Conservation (phyloP, 2,113 vertebrate species). For the Hymenochirus boettgeri region DNA sequence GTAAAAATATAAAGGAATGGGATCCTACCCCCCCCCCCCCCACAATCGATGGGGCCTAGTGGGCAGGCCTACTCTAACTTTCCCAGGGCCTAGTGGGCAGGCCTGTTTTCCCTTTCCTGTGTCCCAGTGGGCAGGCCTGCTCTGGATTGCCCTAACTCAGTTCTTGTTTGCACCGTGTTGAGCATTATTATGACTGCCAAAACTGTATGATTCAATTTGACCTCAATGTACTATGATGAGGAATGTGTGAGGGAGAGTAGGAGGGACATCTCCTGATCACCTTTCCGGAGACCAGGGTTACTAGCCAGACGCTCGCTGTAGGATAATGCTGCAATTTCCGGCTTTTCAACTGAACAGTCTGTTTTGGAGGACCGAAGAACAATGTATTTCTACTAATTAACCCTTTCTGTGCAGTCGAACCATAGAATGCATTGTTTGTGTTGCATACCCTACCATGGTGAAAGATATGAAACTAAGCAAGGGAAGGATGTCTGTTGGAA, state of each 20-base stretch:
- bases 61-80: too few relatives aligned
- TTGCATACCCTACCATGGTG: background rate
- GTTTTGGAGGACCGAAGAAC: conserved; percentile 25
- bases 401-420: background rate
- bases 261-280: conserved; percentile 19
- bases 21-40: too few relatives aligned
- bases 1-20: too few relatives aligned
- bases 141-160: too few relatives aligned
- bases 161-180: too few relatives aligned
- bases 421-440: background rate
- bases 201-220: background rate
- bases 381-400: conserved; percentile 29
- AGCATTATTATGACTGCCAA: too few relatives aligned
- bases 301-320: conserved; percentile 21
- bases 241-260: background rate
- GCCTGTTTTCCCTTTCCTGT: too few relatives aligned
- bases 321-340: conserved; percentile 39
- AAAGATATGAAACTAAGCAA: background rate
- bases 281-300: conserved; percentile 35
- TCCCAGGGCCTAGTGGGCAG: too few relatives aligned
- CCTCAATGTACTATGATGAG: background rate
- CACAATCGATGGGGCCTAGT: too few relatives aligned
- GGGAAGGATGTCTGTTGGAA: conserved; percentile 35
- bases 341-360: conserved; percentile 22
- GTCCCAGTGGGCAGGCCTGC: too few relatives aligned